Evolutionary conservation across 37 sponge, comb jelly and placozoan genomes (phyloP), one percentile per base, ranked within the genome.

Genomic region (Dysidea cf. avara): DNA sequence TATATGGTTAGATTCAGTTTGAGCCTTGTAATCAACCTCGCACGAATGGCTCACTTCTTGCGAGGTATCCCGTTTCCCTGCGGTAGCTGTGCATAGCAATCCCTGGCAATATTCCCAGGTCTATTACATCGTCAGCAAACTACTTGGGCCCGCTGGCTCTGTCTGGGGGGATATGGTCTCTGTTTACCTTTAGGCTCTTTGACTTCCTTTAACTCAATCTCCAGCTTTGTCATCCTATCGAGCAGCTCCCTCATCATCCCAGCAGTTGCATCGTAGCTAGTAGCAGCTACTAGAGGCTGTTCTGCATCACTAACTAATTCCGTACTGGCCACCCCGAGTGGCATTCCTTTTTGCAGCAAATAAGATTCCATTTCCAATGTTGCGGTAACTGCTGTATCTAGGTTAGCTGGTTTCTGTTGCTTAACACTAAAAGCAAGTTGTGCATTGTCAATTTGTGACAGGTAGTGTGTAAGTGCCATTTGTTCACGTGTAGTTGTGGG

Each of bases 401-500:
- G n/a, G 4, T 4, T 33, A 13, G 25, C 29, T 30, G 61, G 61
- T 18, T 33, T 30, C 29, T 61, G 31, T 25, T 24, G 61, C 24
- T 61, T 61, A 2, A 61, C 61, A 24, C 61, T 61, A 33, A 61
- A 61, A 24, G 61, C 61, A n/a, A 61, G 18, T 61, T 61, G 61
- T 30, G 61, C 17, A 61, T 7, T 61, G 29, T 61, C 61, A 25
- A 61, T 56, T 56, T 29, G 14, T 6, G 29, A 13, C 12, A 63
- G 64, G 64, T 34, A 63, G 6, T 63, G 64, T 20, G 64, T 63
- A 9, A 63, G 64, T 20, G 64, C 33, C n/a, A 63, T 25, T 13
- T 50, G 24, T 6, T 64, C 65, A n/a, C 28, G 18, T 71, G 35
- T 39, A 80, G 39, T 0, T 80, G 43, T 13, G 71, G 71, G 46